These are phyloP conservation scores for Prietella phreatophila DNA, from an alignment of 2,113 vertebrate species.

Conservation along the genomic window DNA sequence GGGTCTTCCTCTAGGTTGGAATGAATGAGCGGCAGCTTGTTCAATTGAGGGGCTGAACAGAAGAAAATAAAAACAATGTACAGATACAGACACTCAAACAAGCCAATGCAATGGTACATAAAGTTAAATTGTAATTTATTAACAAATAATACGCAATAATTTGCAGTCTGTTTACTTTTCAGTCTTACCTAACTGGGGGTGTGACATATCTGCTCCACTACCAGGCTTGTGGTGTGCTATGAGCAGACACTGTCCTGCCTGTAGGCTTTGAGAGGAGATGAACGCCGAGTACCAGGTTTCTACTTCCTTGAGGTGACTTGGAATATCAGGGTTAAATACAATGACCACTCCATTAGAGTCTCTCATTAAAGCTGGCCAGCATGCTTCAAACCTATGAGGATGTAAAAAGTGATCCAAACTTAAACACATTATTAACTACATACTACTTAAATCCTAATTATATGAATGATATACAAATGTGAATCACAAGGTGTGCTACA, in stretches of 20 bases:
- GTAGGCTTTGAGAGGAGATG: conserved; percentile 82
- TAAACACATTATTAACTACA: background rate
- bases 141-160: background rate
- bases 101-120: conserved; percentile 1
- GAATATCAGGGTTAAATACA: conserved; percentile 86
- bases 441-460: background rate
- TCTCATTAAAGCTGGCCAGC: conserved; percentile 94
- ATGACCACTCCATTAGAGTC: conserved; percentile 88
- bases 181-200: conserved; percentile 76
- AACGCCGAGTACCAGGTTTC: conserved; percentile 89
- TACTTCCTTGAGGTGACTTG: conserved; percentile 87
- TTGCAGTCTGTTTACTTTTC: background rate
- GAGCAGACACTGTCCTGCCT: conserved; percentile 86
- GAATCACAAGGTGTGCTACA: background rate
- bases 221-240: conserved; percentile 94
- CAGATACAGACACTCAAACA: background rate
- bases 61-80: conserved; percentile 19
- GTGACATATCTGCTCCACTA: conserved; percentile 65
- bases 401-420: background rate
- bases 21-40: conserved; percentile 81
- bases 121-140: background rate
- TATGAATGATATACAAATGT: background rate
- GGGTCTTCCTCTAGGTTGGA: conserved; percentile 92
- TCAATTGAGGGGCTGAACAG: conserved; percentile 78
- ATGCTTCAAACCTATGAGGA: conserved; percentile 85